These are phyloP conservation scores for Paratilapia polleni DNA, from an alignment of 2,113 vertebrate genomes.

Conservation along the genomic window DNA sequence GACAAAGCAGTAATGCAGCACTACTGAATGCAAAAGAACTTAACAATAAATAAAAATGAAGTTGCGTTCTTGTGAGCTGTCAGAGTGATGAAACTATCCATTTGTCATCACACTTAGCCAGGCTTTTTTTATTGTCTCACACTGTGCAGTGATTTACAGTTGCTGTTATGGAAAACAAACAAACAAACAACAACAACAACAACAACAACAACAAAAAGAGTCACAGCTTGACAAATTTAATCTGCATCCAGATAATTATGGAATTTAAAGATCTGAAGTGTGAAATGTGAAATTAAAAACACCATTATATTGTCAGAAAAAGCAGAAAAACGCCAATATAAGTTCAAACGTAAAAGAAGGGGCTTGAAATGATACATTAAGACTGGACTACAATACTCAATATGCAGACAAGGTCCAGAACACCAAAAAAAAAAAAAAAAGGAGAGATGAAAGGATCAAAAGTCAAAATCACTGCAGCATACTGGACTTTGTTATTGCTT, in stretches of 20 bases:
- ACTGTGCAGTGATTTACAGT: constrained; percentile 32
- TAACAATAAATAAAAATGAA: constrained; percentile 23
- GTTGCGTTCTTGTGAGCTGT: constrained; percentile 6
- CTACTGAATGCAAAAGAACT: too few species aligned
- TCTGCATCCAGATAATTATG: background rate
- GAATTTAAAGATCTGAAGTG: background rate
- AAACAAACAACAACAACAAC: too few species aligned
- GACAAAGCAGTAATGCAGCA: too few species aligned
- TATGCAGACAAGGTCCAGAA: background rate
- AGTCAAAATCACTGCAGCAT: background rate
- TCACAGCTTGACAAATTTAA: background rate
- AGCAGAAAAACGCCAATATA: background rate
- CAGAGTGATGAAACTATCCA: background rate
- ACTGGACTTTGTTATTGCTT: constrained; percentile 12
- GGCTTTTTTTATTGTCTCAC: constrained; percentile 38
- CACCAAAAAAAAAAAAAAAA: background rate
- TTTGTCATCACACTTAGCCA: constrained; percentile 29
- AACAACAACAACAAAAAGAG: background rate
- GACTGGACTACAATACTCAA: background rate
- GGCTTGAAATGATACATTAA: background rate
- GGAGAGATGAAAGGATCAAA: background rate
- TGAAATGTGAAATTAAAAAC: background rate
- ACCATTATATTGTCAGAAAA: background rate
- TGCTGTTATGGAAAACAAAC: background rate
- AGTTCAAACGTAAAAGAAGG: background rate